Conservation (phyloP, 2,113 vertebrate species). For the Gracilinanus agilis region DNA sequence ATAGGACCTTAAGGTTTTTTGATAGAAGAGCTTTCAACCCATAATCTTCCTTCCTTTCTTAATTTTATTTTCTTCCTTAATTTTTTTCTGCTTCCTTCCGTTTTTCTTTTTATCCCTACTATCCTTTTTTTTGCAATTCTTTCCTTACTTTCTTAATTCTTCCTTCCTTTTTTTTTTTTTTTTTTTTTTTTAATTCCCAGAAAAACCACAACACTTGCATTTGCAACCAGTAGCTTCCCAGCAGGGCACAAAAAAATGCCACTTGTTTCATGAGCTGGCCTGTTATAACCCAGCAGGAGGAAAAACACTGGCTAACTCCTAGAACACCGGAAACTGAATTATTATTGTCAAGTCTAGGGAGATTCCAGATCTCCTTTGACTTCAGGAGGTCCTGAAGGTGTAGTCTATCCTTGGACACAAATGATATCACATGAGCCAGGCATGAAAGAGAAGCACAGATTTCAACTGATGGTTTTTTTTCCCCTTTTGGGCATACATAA, state of each 20-base stretch:
- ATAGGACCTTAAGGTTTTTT: not conserved
- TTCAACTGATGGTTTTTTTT: not conserved
- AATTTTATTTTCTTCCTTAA: slow-evolving; percentile 24
- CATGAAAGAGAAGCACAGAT: not conserved
- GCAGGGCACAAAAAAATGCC: not conserved
- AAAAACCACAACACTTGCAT: slow-evolving; percentile 40
- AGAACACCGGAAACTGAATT: not conserved
- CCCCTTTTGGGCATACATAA: not conserved
- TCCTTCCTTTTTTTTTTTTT: not conserved
- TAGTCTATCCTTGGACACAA: not conserved
- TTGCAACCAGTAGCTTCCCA: slow-evolving; percentile 32
- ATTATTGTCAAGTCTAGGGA: not conserved
- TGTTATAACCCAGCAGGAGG: not conserved
- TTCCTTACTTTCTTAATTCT: not conserved
- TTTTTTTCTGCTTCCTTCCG: not conserved
- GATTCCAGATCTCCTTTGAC: not conserved
- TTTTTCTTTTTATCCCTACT: not conserved
- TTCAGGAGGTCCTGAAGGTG: not conserved
- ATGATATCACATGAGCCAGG: not conserved
- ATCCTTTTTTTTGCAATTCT: not conserved
- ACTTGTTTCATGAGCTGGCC: not conserved
- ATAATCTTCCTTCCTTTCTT: slow-evolving; percentile 4
- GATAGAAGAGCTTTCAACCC: slow-evolving; percentile 22
- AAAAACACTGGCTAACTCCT: not conserved
- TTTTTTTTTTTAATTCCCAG: slow-evolving; percentile 25